Evolutionary conservation across 37 sponge, comb jelly and placozoan species (phyloP), one percentile per base, ranked within the genome.

Genomic region (Hormiphora californensis): DNA sequence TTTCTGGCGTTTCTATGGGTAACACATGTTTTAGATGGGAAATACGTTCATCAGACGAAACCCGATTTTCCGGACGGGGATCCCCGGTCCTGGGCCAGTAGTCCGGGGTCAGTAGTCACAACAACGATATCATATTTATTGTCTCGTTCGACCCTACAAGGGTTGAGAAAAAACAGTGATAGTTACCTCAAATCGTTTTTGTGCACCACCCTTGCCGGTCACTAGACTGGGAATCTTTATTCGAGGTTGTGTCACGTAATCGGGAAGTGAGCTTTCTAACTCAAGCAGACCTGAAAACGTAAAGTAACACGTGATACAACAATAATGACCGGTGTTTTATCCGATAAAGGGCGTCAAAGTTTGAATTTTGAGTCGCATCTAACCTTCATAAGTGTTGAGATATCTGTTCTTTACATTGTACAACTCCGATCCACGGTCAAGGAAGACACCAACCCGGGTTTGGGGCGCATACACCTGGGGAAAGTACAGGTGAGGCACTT

Each of bases 401-500:
- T 65, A 63, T 54, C 85, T 62, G 40, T 63, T 88, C 41, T 44
- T 54, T 7, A 96, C 94, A 39, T 85, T 54, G 88, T 91, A 92
- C 88, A 90, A 89, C 87, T 96, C 94, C 35, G 94, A 90, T 12
- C 81, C 85, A 46, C 81, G 41, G 65, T 96, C 97, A 85, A 96
- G 88, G 89, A 91, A 94, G 34, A 94, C 92, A 32, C 97, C 97
- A 28, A 92, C 87, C 0, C 94, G 90, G 0, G 93, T 92, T 90
- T 91, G 91, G 17, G 97, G 97, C 54, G 97, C 97, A 68, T 96
- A 96, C 49, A 92, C 93, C 87, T 94, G 88, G 5, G 54, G 22
- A 4, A 34, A 69, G 21, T 34, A 5, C 23, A 28, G 40, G 34
- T 69, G 36, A 32, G 39, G 5, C 40, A 5, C 5, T 36, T 34